Conservation (phyloP, 1,140 invertebrate species). For the Bradynema listronoti region DNA sequence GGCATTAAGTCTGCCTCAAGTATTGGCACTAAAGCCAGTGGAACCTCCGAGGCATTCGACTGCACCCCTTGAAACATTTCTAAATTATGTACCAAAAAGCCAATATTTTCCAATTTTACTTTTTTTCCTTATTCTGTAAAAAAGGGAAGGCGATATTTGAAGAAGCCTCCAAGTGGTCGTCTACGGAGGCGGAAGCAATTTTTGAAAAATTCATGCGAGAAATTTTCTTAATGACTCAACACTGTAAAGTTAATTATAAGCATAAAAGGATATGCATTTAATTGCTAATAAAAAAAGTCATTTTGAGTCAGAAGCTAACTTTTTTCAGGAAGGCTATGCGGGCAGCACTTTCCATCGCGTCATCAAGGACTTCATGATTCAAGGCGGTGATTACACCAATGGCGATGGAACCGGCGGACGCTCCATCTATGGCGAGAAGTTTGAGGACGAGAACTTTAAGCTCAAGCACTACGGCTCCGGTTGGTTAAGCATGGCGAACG, state of each 20-base stretch:
- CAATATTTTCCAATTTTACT: too few relatives aligned
- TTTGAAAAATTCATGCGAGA: background rate
- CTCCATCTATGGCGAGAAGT: constrained; percentile 80
- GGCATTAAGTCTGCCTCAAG: too few relatives aligned
- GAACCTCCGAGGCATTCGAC: background rate
- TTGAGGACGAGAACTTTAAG: constrained; percentile 89
- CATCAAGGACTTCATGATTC: constrained; percentile 61
- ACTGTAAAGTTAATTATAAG: too few relatives aligned
- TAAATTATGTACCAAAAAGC: background rate
- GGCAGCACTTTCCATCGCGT: constrained; percentile 61
- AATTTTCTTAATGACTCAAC: constrained; percentile 10
- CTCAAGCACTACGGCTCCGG: constrained; percentile 77
- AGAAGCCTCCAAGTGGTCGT: too few relatives aligned
- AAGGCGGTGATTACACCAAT: constrained; percentile 60
- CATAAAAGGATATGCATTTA: too few relatives aligned
- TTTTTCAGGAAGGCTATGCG: constrained; percentile 54
- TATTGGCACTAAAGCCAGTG: background rate
- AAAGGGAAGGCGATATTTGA: too few relatives aligned
- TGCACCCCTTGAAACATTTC: background rate
- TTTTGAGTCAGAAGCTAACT: too few relatives aligned
- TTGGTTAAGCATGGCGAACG: constrained; percentile 81
- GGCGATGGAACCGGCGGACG: constrained; percentile 89
- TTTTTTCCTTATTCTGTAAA: too few relatives aligned
- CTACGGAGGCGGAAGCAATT: too few relatives aligned
- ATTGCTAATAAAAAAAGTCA: too few relatives aligned